Conservation (phyloP, 2,113 vertebrate species). For the Elephantulus edwardii region DNA sequence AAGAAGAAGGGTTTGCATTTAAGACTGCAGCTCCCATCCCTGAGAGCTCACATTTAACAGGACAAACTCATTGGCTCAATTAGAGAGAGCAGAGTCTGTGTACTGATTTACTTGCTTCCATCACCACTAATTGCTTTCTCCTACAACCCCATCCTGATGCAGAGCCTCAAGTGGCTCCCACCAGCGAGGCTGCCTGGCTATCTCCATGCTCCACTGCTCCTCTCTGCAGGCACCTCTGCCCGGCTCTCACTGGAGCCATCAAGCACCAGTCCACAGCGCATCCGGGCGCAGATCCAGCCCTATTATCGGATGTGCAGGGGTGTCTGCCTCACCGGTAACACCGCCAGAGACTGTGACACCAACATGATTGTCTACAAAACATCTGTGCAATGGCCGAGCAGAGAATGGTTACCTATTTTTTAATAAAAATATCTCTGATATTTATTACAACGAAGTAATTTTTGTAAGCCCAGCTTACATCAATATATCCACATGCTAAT, state of each 20-base stretch:
- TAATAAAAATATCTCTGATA: background rate
- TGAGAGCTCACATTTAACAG: constrained; percentile 10
- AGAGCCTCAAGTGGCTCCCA: background rate
- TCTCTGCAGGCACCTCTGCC: background rate
- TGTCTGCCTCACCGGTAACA: background rate
- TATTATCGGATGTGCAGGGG: background rate
- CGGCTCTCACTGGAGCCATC: background rate
- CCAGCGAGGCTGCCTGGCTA: background rate
- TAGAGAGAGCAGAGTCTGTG: background rate
- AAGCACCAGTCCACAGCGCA: background rate
- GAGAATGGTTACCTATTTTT: background rate
- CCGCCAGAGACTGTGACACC: background rate
- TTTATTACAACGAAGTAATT: background rate
- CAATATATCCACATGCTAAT: background rate
- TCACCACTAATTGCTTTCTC: background rate
- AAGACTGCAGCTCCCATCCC: background rate
- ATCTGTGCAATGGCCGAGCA: background rate
- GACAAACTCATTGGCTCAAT: background rate
- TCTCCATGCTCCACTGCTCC: background rate
- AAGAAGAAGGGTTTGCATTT: background rate
- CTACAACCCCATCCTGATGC: background rate
- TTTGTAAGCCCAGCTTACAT: background rate
- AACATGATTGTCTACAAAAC: background rate
- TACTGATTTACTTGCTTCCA: background rate
- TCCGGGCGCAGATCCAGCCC: background rate